phyloP scores from a whole-genome alignment of 2,797 vertebrate species.

The Gobio occitaniae region DNA sequence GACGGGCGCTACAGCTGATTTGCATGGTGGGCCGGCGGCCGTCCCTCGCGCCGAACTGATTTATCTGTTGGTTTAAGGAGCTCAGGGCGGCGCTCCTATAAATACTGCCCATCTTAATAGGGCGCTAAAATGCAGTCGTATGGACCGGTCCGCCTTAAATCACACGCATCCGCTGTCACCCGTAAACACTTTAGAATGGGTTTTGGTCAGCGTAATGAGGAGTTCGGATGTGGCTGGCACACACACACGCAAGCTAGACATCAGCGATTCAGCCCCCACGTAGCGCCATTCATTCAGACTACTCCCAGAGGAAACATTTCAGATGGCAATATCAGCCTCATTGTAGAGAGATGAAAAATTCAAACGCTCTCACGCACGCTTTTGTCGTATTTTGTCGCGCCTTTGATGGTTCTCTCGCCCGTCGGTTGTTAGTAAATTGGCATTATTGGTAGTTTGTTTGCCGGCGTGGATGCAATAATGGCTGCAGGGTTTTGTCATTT shows the following conservation, averaged over 20 bases:
- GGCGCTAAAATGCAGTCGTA: conserved; percentile 75
- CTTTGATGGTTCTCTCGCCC: conserved; percentile 47
- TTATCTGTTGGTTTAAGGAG: conserved; percentile 72
- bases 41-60: conserved; percentile 61
- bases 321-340: conserved; percentile 50
- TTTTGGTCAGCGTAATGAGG: conserved; percentile 63
- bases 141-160: conserved; percentile 72
- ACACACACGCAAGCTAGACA: conserved; percentile 37
- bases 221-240: conserved; percentile 42
- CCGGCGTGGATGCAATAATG: conserved; percentile 13
- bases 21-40: conserved; percentile 74
- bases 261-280: conserved; percentile 34
- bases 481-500: conserved; percentile 46
- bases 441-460: conserved; percentile 50
- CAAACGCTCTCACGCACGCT: conserved; percentile 35
- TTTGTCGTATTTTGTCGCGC: conserved; percentile 10
- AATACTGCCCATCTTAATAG: conserved; percentile 76
- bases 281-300: conserved; percentile 49
- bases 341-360: conserved; percentile 60
- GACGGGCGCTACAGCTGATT: conserved; percentile 72
- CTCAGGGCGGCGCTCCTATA: conserved; percentile 63
- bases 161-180: conserved; percentile 64
- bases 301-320: conserved; percentile 56
- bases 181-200: conserved; percentile 64
- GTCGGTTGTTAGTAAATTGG: conserved; percentile 49